Conservation (phyloP, 2,888 invertebrate genomes). For the Beris chalybata region DNA sequence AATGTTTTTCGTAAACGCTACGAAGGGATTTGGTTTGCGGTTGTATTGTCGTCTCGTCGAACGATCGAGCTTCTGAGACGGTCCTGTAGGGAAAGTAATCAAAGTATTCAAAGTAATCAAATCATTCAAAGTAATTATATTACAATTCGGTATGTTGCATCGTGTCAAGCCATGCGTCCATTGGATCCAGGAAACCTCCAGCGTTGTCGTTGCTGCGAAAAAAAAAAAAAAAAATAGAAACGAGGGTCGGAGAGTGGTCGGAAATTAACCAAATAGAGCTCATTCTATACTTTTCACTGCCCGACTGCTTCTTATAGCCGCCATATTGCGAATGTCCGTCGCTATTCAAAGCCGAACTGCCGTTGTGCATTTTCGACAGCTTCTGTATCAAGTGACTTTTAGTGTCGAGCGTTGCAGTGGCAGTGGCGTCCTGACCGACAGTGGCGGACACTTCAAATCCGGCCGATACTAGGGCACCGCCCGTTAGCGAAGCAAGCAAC, state of each 20-base stretch:
- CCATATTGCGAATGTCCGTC: slow-evolving; percentile 35
- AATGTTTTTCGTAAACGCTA: slow-evolving; percentile 58
- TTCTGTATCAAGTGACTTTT: slow-evolving; percentile 11
- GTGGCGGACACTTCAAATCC: slow-evolving; percentile 84
- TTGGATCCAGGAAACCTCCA: slow-evolving; percentile 47
- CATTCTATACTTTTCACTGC: slow-evolving; percentile 5
- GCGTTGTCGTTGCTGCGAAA: slow-evolving; percentile 1
- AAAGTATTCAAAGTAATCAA: too few relatives aligned
- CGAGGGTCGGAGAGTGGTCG: too few relatives aligned
- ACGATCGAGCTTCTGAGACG: slow-evolving; percentile 69
- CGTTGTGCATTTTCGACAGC: not conserved
- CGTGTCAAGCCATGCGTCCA: slow-evolving; percentile 58
- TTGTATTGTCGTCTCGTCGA: slow-evolving; percentile 72
- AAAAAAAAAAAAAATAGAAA: slow-evolving; percentile 34
- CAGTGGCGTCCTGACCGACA: slow-evolving; percentile 56
- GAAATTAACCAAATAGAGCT: not conserved
- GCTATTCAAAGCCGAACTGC: slow-evolving; percentile 1
- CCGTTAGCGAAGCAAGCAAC: slow-evolving; percentile 35
- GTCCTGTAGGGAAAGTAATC: slow-evolving; percentile 56
- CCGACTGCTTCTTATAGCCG: slow-evolving; percentile 42
- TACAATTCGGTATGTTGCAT: slow-evolving; percentile 50
- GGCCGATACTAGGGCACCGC: slow-evolving; percentile 79
- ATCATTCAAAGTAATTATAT: too few relatives aligned
- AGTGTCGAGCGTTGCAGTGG: slow-evolving; percentile 24
- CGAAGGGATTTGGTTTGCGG: slow-evolving; percentile 64